A percentile compares a stretch with the other conserved stretches of the same genome.
Conservation (phyloP, 2,113 vertebrate genomes). For the Phodopus roborovskii region DNA sequence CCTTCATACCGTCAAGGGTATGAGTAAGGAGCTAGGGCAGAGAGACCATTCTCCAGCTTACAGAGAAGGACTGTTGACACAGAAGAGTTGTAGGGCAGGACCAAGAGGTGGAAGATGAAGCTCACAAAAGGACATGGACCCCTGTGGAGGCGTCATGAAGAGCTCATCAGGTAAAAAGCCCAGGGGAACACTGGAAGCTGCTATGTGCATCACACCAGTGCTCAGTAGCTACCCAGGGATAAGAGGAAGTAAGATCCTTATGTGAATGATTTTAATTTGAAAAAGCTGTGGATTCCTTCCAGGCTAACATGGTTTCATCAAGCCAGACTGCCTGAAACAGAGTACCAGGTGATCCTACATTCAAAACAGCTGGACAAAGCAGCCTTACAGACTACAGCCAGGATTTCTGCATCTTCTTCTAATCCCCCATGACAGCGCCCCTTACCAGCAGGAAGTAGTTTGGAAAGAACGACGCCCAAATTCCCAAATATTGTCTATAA, state of each 20-base stretch:
- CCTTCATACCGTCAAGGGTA: neutral
- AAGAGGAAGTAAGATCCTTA: neutral
- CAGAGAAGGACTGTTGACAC: neutral
- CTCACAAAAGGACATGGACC: no score
- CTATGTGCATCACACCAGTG: neutral
- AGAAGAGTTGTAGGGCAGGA: neutral
- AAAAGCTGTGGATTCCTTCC: no score
- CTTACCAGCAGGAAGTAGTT: no score
- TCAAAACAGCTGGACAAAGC: no score
- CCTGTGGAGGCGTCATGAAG: neutral
- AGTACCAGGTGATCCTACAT: no score
- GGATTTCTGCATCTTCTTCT: no score
- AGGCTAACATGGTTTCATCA: no score
- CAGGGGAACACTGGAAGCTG: neutral
- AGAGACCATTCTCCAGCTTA: neutral
- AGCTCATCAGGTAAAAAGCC: neutral
- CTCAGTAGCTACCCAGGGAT: neutral
- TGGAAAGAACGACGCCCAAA: no score
- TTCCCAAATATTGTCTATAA: no score
- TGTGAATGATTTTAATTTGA: neutral
- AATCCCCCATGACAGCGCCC: no score
- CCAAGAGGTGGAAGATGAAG: neutral
- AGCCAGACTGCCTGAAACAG: no score
- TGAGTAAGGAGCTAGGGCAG: neutral
- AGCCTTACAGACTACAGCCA: no score